Evolutionary conservation across 2,113 vertebrate genomes (phyloP).

Genomic region (Sebastes fasciatus): DNA sequence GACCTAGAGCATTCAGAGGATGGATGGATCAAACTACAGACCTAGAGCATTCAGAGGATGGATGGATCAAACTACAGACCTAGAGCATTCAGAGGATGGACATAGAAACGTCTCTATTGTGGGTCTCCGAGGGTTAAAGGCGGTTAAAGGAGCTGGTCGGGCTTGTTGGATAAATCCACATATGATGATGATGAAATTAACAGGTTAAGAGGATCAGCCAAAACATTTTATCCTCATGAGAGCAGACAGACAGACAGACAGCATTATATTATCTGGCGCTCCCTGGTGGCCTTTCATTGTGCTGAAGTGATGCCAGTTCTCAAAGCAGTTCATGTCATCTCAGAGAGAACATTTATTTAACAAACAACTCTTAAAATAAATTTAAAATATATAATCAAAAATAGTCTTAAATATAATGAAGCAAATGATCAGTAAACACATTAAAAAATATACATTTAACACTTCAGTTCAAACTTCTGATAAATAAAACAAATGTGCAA

Average conservation of each 20-base stretch:
- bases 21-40: too few species aligned
- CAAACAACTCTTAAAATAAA: not conserved
- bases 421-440: not conserved
- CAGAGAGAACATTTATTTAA: slow-evolving; percentile 15
- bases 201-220: not conserved
- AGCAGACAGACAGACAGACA: not conserved
- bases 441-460: not conserved
- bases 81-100: too few species aligned
- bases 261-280: not conserved
- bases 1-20: too few species aligned
- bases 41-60: too few species aligned
- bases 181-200: not conserved
- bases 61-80: too few species aligned
- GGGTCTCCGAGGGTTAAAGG: too few species aligned
- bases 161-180: not conserved
- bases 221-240: rapidly evolving
- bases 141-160: not conserved
- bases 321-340: not conserved
- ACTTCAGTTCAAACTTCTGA: slow-evolving; percentile 18
- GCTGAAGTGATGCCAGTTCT: not conserved
- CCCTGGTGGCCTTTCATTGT: not conserved
- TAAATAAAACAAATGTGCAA: slow-evolving; percentile 13
- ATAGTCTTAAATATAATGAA: not conserved
- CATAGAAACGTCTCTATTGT: too few species aligned
- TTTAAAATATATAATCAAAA: slow-evolving; percentile 11